Percentiles rank a stretch among this genome's conserved stretches.
Conservation (phyloP, 2,113 vertebrate species). For the Gopherus evgoodei region DNA sequence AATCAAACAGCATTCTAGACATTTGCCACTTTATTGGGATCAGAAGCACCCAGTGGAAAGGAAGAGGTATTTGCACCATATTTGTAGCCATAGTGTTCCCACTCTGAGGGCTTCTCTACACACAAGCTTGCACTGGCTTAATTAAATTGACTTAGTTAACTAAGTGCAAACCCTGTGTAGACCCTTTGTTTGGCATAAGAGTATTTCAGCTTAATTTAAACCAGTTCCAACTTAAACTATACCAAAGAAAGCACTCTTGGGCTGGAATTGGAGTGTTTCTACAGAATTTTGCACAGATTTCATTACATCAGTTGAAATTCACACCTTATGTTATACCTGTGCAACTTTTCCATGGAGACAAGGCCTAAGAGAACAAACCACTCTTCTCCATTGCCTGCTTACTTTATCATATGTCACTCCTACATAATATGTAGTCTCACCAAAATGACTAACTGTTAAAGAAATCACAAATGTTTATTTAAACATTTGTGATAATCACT, state of each 20-base stretch:
- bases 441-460: not conserved
- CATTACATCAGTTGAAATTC: not conserved
- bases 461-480: not conserved
- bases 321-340: not conserved
- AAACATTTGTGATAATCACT: not conserved
- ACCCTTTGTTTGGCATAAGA: not conserved
- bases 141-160: not conserved
- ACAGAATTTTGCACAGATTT: not conserved
- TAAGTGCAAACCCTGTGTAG: not conserved
- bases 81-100: not conserved
- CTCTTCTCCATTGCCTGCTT: not conserved
- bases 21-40: not conserved
- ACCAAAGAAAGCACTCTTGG: not conserved
- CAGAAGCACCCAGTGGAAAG: not conserved
- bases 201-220: not conserved
- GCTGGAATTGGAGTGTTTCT: rapidly evolving
- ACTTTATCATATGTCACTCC: not conserved
- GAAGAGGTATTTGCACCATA: not conserved
- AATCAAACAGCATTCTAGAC: not conserved
- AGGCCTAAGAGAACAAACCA: not conserved
- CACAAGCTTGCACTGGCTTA: not conserved
- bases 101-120: not conserved
- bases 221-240: not conserved
- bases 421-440: rapidly evolving
- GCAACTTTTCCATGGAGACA: not conserved